phyloP scores from a whole-genome alignment of 2,113 vertebrate genomes.

The Notiomystis cincta region DNA sequence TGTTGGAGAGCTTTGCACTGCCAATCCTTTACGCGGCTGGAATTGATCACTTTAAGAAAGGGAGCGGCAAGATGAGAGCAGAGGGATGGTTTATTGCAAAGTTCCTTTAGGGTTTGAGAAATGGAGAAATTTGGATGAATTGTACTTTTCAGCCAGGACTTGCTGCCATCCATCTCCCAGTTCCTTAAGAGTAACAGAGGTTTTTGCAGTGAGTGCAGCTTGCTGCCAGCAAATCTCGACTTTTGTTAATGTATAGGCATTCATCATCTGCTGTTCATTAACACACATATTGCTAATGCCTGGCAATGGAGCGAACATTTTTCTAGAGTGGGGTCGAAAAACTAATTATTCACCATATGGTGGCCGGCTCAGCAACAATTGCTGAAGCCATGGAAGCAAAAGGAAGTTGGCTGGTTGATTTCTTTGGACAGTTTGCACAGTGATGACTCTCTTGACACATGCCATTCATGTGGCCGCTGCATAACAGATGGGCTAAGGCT shows the following conservation, averaged over 20 bases:
- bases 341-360: slow-evolving; percentile 99
- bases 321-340: slow-evolving; percentile 85
- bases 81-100: neutral
- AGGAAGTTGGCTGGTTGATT: slow-evolving; percentile 80
- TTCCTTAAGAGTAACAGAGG: neutral
- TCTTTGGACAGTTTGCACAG: slow-evolving; percentile 85
- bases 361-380: slow-evolving; percentile 83
- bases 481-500: slow-evolving; percentile 94
- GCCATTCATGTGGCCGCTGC: slow-evolving; percentile 85
- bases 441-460: slow-evolving; percentile 88
- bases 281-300: slow-evolving; percentile 78
- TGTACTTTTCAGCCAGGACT: neutral
- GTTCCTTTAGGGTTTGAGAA: neutral
- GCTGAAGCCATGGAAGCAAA: slow-evolving; percentile 73
- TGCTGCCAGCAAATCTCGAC: slow-evolving; percentile 52
- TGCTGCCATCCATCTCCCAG: neutral
- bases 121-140: neutral
- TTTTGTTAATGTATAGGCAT: slow-evolving; percentile 91
- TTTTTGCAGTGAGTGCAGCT: slow-evolving; percentile 36
- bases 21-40: neutral
- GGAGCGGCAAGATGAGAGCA: neutral
- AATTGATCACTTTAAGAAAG: slow-evolving; percentile 23
- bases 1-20: slow-evolving; percentile 26
- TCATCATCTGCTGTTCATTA: slow-evolving; percentile 77
- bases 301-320: slow-evolving; percentile 77